phyloP scores from a whole-genome alignment of 2,113 vertebrate species.

The Nansenia antarctica region DNA sequence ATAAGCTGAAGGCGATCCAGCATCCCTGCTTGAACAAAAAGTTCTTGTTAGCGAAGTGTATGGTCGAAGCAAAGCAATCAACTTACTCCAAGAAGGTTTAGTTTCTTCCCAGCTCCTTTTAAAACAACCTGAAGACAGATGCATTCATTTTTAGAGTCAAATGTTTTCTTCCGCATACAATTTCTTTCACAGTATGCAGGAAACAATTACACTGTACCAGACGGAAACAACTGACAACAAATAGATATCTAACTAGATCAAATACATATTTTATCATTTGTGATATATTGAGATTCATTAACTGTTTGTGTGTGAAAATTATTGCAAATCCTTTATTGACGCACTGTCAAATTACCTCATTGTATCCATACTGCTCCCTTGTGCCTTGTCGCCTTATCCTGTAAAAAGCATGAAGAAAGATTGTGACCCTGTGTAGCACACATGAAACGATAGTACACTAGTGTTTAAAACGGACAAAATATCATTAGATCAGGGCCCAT shows the following conservation, averaged over 20 bases:
- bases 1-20: background rate
- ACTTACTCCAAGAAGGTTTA: constrained; percentile 79
- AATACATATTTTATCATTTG: background rate
- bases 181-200: no score
- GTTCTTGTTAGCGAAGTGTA: background rate
- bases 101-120: constrained; percentile 75
- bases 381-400: constrained; percentile 70
- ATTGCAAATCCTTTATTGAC: background rate
- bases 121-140: constrained; percentile 68
- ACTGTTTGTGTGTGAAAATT: no score
- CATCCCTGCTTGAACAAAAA: background rate
- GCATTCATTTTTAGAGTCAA: background rate
- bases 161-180: no score
- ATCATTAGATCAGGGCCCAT: background rate
- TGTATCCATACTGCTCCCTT: constrained; percentile 74
- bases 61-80: background rate
- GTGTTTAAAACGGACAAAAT: background rate
- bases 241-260: background rate
- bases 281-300: no score
- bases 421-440: background rate
- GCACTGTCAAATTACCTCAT: constrained; percentile 61
- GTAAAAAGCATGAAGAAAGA: constrained; percentile 14
- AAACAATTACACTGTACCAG: no score
- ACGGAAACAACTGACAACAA: background rate
- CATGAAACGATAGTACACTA: no score